Evolutionary conservation across 2,888 invertebrate species (phyloP), one percentile per base, ranked within the genome.

Genomic region (Pristionchus fissidentatus): DNA sequence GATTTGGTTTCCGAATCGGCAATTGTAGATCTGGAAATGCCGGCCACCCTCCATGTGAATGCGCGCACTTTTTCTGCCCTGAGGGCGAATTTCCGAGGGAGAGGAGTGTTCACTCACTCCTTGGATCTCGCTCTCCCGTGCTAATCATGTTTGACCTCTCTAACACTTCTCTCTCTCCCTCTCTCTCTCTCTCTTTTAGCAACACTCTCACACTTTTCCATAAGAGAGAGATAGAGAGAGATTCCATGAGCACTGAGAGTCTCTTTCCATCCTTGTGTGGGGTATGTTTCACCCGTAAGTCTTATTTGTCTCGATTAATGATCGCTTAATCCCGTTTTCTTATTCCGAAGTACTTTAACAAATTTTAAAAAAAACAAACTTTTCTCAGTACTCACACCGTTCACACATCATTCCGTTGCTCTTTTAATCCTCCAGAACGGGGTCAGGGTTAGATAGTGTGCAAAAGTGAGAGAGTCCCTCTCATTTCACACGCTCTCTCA

Each of bases 91-190:
- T 70, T 22, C 43, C 70, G 57, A n/a, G 41, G 26, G 41, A 70
- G 38, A 38, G 22, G 26, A 70, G n/a, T n/a, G 70, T 70, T 70
- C 70, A 43, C 70, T 38, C 32, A 38, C 22, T 15, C 70, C 43
- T n/a, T n/a, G n/a, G n/a, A n/a, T n/a, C n/a, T 41, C 26, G n/a
- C 26, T 66, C 66, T 38, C 22, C 41, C 70, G 70, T 32, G 70
- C 70, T 70, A 70, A 70, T 70, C 70, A 70, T 70, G 70, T 70
- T 70, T 70, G 70, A 70, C 70, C 43, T 70, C 70, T 22, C 77
- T 29, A 49, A 22, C 4, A 32, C 22, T n/a, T 22, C n/a, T 32
- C 52, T 49, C 52, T 26, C 55, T 22, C 32, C 77, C 46, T 77
- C 38, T 26, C 49, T 26, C 32, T 22, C n/a, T 32, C 52, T 49